A percentile compares a stretch with the other conserved stretches of the same genome.
Evolutionary conservation across 2,888 invertebrate species (phyloP).

Genomic region (Megamerina dolium): DNA sequence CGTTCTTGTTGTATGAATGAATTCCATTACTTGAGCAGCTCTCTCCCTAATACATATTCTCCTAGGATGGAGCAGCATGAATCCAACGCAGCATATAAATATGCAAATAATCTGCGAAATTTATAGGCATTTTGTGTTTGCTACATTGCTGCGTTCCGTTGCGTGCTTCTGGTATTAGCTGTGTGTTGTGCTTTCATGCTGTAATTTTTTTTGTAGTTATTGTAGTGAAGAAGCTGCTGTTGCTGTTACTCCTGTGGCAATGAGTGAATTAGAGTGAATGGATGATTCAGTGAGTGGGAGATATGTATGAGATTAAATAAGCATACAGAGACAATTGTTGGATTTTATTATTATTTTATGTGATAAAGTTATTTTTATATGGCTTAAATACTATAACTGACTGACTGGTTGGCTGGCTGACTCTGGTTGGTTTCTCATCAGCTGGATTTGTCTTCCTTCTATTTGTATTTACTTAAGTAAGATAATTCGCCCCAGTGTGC

Average conservation of each 20-base stretch:
- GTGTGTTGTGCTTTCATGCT: too few species aligned
- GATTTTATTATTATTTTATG: conserved; percentile 33
- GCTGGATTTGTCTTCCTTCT: too few species aligned
- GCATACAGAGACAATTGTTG: conserved; percentile 3
- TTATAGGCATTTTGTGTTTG: conserved; percentile 29
- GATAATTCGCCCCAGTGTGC: too few species aligned
- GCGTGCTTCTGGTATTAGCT: conserved; percentile 1
- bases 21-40: background rate
- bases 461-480: too few species aligned
- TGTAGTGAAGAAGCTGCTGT: too few species aligned
- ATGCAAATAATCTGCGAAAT: conserved; percentile 46
- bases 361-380: conserved; percentile 30
- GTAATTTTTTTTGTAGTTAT: too few species aligned
- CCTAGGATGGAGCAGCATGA: background rate
- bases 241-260: too few species aligned
- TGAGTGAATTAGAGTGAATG: too few species aligned
- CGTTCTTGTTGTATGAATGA: background rate
- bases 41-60: background rate
- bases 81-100: conserved; percentile 31
- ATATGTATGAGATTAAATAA: too few species aligned
- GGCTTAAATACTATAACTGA: conserved; percentile 16
- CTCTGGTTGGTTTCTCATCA: too few species aligned
- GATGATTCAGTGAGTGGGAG: too few species aligned
- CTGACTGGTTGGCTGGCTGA: too few species aligned
- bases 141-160: conserved; percentile 3